Evolutionary conservation across 2,888 invertebrate genomes (phyloP).

Genomic region (Alloscopus bannaensis): DNA sequence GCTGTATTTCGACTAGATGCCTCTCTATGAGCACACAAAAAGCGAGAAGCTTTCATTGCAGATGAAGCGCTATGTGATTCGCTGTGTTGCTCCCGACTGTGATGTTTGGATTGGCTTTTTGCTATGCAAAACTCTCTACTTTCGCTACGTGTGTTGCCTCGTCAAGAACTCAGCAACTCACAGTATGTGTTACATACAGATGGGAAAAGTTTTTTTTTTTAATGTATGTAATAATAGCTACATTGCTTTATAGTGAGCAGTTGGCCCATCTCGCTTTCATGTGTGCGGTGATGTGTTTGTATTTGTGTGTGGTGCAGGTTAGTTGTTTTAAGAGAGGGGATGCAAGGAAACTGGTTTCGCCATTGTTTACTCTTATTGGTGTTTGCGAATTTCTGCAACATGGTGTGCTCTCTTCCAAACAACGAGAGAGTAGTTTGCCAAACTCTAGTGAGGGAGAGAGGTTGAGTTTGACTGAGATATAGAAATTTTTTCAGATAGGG

Average conservation of each 20-base stretch:
- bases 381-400: slow-evolving; percentile 61
- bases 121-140: too few relatives aligned
- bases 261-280: background rate
- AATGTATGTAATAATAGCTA: too few relatives aligned
- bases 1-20: slow-evolving; percentile 6
- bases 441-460: background rate
- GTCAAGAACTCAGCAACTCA: too few relatives aligned
- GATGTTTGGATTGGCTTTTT: too few relatives aligned
- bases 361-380: slow-evolving; percentile 58
- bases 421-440: background rate
- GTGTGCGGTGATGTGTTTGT: background rate
- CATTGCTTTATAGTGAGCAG: too few relatives aligned
- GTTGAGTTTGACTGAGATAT: background rate
- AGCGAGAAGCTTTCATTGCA: too few relatives aligned
- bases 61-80: too few relatives aligned
- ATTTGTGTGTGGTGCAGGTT: slow-evolving; percentile 23
- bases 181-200: too few relatives aligned
- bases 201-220: too few relatives aligned
- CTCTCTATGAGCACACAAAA: background rate
- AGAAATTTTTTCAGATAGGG: background rate
- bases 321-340: slow-evolving; percentile 21
- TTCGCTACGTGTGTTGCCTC: too few relatives aligned
- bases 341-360: slow-evolving; percentile 53
- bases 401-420: slow-evolving; percentile 35
- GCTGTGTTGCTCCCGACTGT: too few relatives aligned